Conservation (phyloP, 2,797 vertebrate genomes). For the Arrhamphus sclerolepis region DNA sequence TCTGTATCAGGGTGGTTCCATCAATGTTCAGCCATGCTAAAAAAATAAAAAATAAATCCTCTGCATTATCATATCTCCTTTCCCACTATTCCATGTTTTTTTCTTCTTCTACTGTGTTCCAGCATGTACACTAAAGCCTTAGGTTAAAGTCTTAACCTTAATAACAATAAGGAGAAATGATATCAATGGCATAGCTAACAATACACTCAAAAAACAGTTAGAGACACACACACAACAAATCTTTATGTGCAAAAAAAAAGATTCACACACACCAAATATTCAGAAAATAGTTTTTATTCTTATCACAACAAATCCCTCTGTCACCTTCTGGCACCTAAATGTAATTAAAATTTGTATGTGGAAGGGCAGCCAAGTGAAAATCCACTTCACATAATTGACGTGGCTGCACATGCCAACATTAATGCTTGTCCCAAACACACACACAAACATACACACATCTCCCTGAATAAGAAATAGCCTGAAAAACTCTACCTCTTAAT, state of each 20-base stretch:
- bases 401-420: conserved; percentile 66
- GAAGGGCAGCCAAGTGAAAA: conserved; percentile 73
- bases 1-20: conserved; percentile 34
- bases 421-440: conserved; percentile 62
- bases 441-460: conserved; percentile 20
- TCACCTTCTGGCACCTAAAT: conserved; percentile 76
- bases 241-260: conserved; percentile 16
- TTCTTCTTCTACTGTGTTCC: conserved; percentile 37
- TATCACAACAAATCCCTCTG: conserved; percentile 71
- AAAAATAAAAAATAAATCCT: conserved; percentile 50
- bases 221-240: conserved; percentile 17
- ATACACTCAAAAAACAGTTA: conserved; percentile 28
- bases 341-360: conserved; percentile 76
- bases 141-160: conserved; percentile 61
- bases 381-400: conserved; percentile 69
- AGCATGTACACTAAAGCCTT: conserved; percentile 46
- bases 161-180: conserved; percentile 45
- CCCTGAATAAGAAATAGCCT: conserved; percentile 57
- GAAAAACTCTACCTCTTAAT: conserved; percentile 11
- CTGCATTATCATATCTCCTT: conserved; percentile 46
- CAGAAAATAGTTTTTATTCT: conserved; percentile 66
- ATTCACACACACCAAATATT: conserved; percentile 26
- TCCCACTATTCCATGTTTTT: conserved; percentile 14
- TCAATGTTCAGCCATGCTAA: conserved; percentile 35
- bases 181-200: conserved; percentile 54